Evolutionary conservation across 2,797 vertebrate species (phyloP), one percentile per base, ranked within the genome.

Genomic region (Eulemur rubriventer): DNA sequence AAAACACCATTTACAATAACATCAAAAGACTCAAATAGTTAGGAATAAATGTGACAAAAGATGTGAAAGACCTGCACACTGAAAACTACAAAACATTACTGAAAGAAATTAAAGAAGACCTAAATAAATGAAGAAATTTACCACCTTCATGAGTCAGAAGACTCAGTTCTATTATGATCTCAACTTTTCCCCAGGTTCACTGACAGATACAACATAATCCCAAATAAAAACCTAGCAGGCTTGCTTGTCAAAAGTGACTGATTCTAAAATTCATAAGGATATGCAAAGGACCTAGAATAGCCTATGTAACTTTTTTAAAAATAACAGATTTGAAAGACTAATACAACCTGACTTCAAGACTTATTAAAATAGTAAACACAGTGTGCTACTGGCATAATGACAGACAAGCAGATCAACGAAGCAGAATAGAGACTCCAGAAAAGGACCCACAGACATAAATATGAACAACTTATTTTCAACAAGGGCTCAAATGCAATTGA

Each of bases 311-410:
- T 46, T 55, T 57, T 11, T 55, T 33, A 55, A 79, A 52, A 79
- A 63, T 11, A 73, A 73, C 43, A 88, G 43, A 70, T 6, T 14
- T 65, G 16, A 26, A 89, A 89, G 6, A 85, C 6, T 65, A 35
- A 89, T 7, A 79, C 24, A 83, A 73, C 3, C 52, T 96, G 50
- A 80, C 84, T 95, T 80, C 18, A 89, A 80, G 57, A 57, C 33
- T 81, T 59, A 88, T 13, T 88, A 70, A 81, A 92, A 92, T 35
- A 96, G 94, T 38, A 67, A 91, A 91, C 7, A 92, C 4, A 72
- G 48, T 55, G 41, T 48, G 41, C 28, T 93, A 57, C 0, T 82
- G 72, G 12, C 43, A 84, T n/a, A 38, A 76, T 59, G 22, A 65
- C n/a, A 83, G 26, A 65, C 35, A 95, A 65, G 22, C 4, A 75